phyloP scores from a whole-genome alignment of 2,888 invertebrate genomes.

The Drosophila rellima region DNA sequence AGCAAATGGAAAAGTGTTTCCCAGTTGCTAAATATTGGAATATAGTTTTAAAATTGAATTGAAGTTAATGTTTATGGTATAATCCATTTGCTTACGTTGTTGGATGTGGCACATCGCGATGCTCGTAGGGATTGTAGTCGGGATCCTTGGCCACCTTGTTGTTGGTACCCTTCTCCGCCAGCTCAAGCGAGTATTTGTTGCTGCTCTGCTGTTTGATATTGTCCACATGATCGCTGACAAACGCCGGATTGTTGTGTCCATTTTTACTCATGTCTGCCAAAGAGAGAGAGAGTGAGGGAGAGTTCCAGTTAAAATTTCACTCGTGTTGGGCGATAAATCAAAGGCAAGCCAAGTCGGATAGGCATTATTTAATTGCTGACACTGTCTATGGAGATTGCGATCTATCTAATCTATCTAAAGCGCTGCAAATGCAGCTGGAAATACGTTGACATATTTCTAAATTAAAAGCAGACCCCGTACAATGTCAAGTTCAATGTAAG shows the following conservation, averaged over 20 bases:
- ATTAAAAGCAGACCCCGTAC: slow-evolving; percentile 63
- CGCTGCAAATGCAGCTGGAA: slow-evolving; percentile 51
- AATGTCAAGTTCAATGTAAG: slow-evolving; percentile 83
- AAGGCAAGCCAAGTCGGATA: slow-evolving; percentile 17
- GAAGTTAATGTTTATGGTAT: not conserved
- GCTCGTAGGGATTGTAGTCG: slow-evolving; percentile 89
- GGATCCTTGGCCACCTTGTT: slow-evolving; percentile 77
- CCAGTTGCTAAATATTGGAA: slow-evolving; percentile 88
- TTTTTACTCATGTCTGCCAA: slow-evolving; percentile 82
- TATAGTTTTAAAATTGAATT: not conserved
- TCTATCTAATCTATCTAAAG: slow-evolving; percentile 36
- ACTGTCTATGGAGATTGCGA: slow-evolving; percentile 47
- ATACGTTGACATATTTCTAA: slow-evolving; percentile 73
- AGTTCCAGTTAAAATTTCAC: slow-evolving; percentile 37
- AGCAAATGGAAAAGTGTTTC: slow-evolving; percentile 96
- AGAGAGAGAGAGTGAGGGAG: slow-evolving; percentile 4
- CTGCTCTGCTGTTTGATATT: slow-evolving; percentile 60
- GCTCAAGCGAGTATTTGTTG: slow-evolving; percentile 81
- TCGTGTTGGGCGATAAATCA: slow-evolving; percentile 35
- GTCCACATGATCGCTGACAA: slow-evolving; percentile 82
- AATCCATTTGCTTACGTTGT: slow-evolving; percentile 88
- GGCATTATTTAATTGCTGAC: slow-evolving; percentile 73
- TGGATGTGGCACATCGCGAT: slow-evolving; percentile 89
- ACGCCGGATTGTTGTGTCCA: slow-evolving; percentile 85
- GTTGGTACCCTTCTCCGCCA: slow-evolving; percentile 83